phyloP scores from a whole-genome alignment of 2,888 invertebrate species.

The Cryptocheilus praepositus region DNA sequence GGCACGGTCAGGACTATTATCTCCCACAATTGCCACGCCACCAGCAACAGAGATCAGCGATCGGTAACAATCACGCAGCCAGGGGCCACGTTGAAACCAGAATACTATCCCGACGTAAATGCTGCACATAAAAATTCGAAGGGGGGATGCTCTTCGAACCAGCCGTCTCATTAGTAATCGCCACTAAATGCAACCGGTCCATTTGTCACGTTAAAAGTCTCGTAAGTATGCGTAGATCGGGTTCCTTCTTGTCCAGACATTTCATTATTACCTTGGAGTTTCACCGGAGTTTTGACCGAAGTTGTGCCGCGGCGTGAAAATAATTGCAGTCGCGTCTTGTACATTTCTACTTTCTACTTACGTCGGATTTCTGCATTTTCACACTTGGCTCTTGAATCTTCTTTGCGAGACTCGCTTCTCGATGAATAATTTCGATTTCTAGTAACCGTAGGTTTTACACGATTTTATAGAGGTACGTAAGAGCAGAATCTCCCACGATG shows the following conservation, averaged over 20 bases:
- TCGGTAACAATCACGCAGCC: conserved; percentile 27
- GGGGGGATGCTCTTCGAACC: neutral
- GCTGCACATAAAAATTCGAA: conserved; percentile 51
- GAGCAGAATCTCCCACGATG: too few species aligned
- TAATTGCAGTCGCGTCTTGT: too few species aligned
- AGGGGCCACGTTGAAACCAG: conserved; percentile 61
- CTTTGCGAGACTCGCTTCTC: too few species aligned
- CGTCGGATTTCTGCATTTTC: too few species aligned
- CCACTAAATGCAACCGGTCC: neutral
- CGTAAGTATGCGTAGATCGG: neutral
- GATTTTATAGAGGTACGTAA: too few species aligned
- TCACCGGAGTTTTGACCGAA: too few species aligned
- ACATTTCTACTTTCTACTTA: too few species aligned
- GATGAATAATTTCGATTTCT: too few species aligned
- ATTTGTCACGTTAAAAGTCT: neutral
- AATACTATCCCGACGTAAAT: conserved; percentile 60
- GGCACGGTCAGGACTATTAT: conserved; percentile 49
- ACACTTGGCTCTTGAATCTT: too few species aligned
- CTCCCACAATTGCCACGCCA: conserved; percentile 40
- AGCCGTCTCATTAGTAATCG: neutral
- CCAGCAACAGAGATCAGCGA: conserved; percentile 27
- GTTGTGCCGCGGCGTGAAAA: too few species aligned
- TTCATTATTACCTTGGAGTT: neutral
- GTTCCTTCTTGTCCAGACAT: neutral
- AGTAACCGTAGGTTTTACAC: too few species aligned